Evolutionary conservation across 2,113 vertebrate species (phyloP).

Genomic region (Lonchura striata): DNA sequence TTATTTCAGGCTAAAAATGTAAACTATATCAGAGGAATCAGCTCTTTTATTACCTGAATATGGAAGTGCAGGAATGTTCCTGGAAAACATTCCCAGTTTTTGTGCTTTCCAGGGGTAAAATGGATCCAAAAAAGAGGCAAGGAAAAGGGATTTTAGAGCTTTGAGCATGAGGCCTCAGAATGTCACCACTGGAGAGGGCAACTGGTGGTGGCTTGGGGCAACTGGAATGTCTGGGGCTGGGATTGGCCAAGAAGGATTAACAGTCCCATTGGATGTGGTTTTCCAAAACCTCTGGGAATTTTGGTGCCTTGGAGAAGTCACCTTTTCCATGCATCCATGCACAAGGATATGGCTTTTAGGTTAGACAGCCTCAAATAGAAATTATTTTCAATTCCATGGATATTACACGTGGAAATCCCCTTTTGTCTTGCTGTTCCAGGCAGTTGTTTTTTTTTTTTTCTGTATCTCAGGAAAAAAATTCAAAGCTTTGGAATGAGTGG

Average conservation of each 20-base stretch:
- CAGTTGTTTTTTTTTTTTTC: background rate
- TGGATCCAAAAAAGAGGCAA: background rate
- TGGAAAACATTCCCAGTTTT: background rate
- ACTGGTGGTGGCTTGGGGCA: background rate
- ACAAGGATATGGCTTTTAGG: background rate
- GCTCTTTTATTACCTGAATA: background rate
- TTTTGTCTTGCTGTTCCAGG: background rate
- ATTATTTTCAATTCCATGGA: background rate
- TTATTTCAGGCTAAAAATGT: background rate
- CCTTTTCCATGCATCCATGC: background rate
- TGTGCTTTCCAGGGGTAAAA: background rate
- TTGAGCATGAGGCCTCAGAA: fast-evolving
- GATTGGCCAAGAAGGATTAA: background rate
- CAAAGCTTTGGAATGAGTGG: background rate
- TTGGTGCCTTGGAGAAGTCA: background rate
- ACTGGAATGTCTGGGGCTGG: background rate
- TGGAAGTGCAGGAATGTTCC: background rate
- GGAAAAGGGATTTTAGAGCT: background rate
- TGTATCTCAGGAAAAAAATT: background rate
- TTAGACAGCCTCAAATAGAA: background rate
- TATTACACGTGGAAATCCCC: background rate
- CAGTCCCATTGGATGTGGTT: background rate
- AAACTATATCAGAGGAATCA: fast-evolving
- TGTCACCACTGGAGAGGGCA: fast-evolving
- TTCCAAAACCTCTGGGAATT: background rate